Base-by-base conservation (phyloP, 2,113 vertebrate genomes). In the Sylvia atricapilla region DNA sequence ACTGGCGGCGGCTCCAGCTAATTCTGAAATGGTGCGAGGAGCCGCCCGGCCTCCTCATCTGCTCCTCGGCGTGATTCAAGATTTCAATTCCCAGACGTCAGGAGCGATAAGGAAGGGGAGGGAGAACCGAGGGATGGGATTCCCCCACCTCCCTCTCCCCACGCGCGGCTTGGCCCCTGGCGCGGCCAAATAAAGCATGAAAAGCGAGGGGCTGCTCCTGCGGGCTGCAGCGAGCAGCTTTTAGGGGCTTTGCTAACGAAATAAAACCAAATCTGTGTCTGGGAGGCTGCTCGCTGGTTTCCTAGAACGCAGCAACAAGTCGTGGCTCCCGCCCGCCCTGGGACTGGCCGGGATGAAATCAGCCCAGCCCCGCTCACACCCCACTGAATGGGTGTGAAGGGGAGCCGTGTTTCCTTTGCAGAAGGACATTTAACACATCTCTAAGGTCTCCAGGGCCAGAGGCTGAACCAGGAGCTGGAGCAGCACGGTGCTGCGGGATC, bases 351-450 rank as follows among this genome's bases (percentile, higher is more conserved):
- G 67, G 90, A 66, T 85, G 81, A 24, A 59, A 9, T 33, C 74
- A 79, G 62, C 1, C 33, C 58, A 5, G 78, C 47, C 74, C 15
- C 86, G 0, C 24, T 19, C 62, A 1, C 67, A 31, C 21, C 87
- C 72, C 74, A 28, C 19, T 1, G 33, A 11, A 5, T 2, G 7
- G 3, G 31, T 64, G 0, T 2, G 63, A 6, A 27, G 28, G 78
- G 76, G 39, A 52, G 49, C 15, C 2, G 19, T 2, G 3, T 2
- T 13, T 22, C 16, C 0, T 43, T 60, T n/a, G 37, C 24, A 44
- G 6, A 10, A 33, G 85, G 72, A 81, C 92, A 96, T 59, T 1
- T 11, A 62, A 88, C 93, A 68, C 95, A 95, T 77, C 88, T 96
- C 93, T 12, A 15, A 9, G 35, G 8, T 81, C 3, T 46, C 56